phyloP scores from a whole-genome alignment of 35 echinoderm and acorn worm genomes.

The Eucidaris tribuloides region DNA sequence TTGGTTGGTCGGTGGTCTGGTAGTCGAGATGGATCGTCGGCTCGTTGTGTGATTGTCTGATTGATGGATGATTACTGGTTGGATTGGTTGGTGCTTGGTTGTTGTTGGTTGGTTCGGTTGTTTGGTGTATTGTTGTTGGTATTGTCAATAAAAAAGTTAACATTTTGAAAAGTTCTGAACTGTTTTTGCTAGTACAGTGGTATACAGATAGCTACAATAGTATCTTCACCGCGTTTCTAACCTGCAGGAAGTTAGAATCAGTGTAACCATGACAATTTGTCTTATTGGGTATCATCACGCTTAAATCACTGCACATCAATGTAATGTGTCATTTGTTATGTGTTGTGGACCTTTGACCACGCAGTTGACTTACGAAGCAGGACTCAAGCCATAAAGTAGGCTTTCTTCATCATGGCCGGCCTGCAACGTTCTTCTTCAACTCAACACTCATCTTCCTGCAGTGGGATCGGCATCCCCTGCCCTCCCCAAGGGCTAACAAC shows the following conservation, averaged over 20 bases:
- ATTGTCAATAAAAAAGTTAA: too few relatives aligned
- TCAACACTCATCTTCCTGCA: constrained; percentile 68
- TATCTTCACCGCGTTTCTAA: neutral
- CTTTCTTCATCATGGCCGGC: constrained; percentile 60
- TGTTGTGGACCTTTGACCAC: neutral
- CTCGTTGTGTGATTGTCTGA: too few relatives aligned
- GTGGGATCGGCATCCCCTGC: constrained; percentile 43
- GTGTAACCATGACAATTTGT: neutral
- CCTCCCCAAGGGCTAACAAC: constrained; percentile 47
- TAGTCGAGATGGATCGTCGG: too few relatives aligned
- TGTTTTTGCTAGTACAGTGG: too few relatives aligned
- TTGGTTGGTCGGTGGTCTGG: too few relatives aligned
- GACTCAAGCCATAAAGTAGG: constrained; percentile 21
- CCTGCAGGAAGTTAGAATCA: too few relatives aligned
- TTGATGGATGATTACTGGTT: too few relatives aligned
- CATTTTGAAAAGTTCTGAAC: too few relatives aligned
- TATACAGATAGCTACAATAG: too few relatives aligned
- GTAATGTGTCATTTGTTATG: neutral
- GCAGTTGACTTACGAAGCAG: constrained; percentile 61
- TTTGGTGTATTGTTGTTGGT: too few relatives aligned
- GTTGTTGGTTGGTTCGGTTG: too few relatives aligned
- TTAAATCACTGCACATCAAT: neutral
- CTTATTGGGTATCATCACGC: neutral
- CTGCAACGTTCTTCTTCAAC: constrained; percentile 31
- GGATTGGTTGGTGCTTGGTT: too few relatives aligned